Conservation (phyloP, 2,113 vertebrate genomes). For the Phyllostomus hastatus region DNA sequence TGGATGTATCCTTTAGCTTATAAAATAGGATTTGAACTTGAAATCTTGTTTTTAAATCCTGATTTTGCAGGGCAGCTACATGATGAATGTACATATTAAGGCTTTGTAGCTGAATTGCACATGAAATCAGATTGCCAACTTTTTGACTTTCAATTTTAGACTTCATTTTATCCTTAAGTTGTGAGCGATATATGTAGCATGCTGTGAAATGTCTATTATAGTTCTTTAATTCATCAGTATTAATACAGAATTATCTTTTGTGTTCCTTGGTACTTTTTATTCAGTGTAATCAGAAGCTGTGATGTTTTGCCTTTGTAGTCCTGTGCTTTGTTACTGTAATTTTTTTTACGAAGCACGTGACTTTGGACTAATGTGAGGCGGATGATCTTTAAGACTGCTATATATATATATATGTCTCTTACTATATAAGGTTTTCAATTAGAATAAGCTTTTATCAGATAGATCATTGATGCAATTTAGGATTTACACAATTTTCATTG, state of each 20-base stretch:
- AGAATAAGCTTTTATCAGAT: slow-evolving; percentile 84
- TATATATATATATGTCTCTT: slow-evolving; percentile 70
- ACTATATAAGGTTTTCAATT: slow-evolving; percentile 81
- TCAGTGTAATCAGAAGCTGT: slow-evolving; percentile 84
- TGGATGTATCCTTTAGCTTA: slow-evolving; percentile 80
- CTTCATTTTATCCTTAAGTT: slow-evolving; percentile 73
- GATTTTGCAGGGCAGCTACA: slow-evolving; percentile 82
- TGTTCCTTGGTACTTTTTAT: slow-evolving; percentile 82
- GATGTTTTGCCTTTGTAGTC: slow-evolving; percentile 81
- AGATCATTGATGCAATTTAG: slow-evolving; percentile 80
- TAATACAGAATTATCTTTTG: slow-evolving; percentile 80
- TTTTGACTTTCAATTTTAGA: slow-evolving; percentile 73
- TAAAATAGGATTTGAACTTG: slow-evolving; percentile 79
- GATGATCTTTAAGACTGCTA: slow-evolving; percentile 76
- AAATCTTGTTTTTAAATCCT: slow-evolving; percentile 77
- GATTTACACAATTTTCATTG: slow-evolving; percentile 77
- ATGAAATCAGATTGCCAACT: slow-evolving; percentile 80
- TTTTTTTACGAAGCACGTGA: slow-evolving; percentile 79
- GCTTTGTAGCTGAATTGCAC: slow-evolving; percentile 72
- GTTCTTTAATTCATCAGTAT: slow-evolving; percentile 85
- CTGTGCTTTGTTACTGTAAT: slow-evolving; percentile 86
- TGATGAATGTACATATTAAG: slow-evolving; percentile 84
- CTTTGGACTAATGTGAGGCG: slow-evolving; percentile 80
- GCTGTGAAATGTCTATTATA: slow-evolving; percentile 82
- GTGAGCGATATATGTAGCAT: slow-evolving; percentile 83